Base-by-base conservation (phyloP, 64 coral and sea anemone genomes). In the Actinia tenebrosa region DNA sequence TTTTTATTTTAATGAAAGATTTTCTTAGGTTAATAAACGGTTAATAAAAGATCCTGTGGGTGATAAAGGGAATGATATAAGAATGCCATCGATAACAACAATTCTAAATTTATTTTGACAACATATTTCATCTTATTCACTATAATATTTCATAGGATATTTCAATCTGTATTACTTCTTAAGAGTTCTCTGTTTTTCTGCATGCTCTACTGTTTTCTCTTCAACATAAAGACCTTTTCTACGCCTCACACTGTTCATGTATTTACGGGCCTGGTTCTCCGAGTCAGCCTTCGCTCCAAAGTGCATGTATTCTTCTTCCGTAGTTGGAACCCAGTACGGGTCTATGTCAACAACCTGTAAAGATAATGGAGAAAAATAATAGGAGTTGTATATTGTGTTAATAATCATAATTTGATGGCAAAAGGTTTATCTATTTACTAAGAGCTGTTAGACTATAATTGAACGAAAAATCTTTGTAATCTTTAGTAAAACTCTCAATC, bases 271-370 rank as follows among this genome's bases (percentile, higher is more conserved):
- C 58, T 95, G 96, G 62, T 98, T 98, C 7, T 98, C 96, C 6
- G 92, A 92, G 63, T 98, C 96, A 3, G 96, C 96, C 62, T 98
- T 98, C 23, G 94, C 96, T 47, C 96, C 96, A 79, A 92, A 98
- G 89, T 98, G 96, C 2, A 92, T 80, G 63, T 98, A 98, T 54
- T 98, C 96, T 50, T 98, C 93, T 56, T 98, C 96, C 1, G 96
- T 98, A 3, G 92, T 98, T 10, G 96, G 96, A 2, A 98, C 93
- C 96, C 96, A 98, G 77, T 87, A 98, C 3, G 96, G 96, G 53
- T 98, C 96, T 54, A 98, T 91, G 78, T 95, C 96, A 16, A 98
- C 86, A 42, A 92, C 93, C 96, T 98, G 64, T 66, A n/a, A n/a
- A 66, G 19, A 66, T 23, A 23, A 66, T 5, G 15, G 25, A 75